Evolutionary conservation across 2,888 invertebrate species (phyloP), one percentile per base, ranked within the genome.

Genomic region (Calliopum simillimum): DNA sequence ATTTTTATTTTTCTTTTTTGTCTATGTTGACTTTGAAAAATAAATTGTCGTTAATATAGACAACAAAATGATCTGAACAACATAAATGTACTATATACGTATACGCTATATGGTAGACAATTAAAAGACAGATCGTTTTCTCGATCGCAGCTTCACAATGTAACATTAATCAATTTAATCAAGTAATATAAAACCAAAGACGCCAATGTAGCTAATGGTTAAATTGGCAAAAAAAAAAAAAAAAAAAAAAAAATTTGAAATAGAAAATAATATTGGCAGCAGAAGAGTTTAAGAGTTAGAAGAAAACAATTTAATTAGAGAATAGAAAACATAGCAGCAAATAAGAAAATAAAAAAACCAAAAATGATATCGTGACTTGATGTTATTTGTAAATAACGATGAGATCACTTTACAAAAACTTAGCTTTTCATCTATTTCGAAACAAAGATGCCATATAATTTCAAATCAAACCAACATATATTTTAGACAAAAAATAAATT

Each of bases 361-460:
- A 59, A 81, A 80, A 80, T 79, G 80, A 79, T 81, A 81, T 80
- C 80, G 80, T 80, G 81, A 81, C 80, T 81, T 74, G 16, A 78
- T 80, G 81, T 80, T 81, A 81, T 80, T 81, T 81, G 81, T 80
- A 80, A 79, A 80, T 81, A 80, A 76, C 81, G 81, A 80, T 81
- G 81, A 80, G 81, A 81, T 80, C 81, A 80, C 41, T 25, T 61
- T 41, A 21, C 44, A 44, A 69, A n/a, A 21, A 56, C 63, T n/a
- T 6, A 49, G n/a, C 70, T 74, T 75, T 63, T 61, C 61, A 62
- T 56, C 44, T 16, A 14, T 33, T 16, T 65, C 8, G 11, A 4
- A 8, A 5, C 6, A 41, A 11, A 41, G 41, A 14, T 58, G 58
- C 53, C 33, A 33, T 8, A 33, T 33, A 2, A 33, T 33, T 2